Evolutionary conservation across 2,888 invertebrate genomes (phyloP), one percentile per base, ranked within the genome.

Genomic region (Ptilodon capucinus): DNA sequence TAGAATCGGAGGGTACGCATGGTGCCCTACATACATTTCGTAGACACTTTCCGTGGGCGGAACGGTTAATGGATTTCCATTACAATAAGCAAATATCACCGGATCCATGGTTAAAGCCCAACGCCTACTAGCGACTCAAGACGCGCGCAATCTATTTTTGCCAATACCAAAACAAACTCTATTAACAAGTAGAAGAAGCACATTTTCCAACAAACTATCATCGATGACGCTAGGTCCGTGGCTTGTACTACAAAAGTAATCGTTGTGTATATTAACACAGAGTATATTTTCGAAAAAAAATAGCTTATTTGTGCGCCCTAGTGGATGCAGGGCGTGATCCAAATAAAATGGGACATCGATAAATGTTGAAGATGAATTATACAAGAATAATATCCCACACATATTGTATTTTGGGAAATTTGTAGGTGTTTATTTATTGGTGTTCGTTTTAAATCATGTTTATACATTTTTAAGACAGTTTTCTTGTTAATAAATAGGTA

Each of bases 11-110:
- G 32, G 32, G 14, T n/a, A 11, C 36, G 7, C 14, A 36, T 18
- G 18, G 5, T n/a, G 38, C 38, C 38, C 40, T 40, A 40, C 25
- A 40, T 52, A 60, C 48, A 54, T 51, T 52, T 54, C 49, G 51
- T 55, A 56, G 60, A 55, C 49, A 44, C 42, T 54, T 54, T 48
- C 49, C 68, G 76, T 77, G 68, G 73, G 77, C 68, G 73, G 64
- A 60, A 58, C 63, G 55, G 64, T 70, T 77, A 81, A 80, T 81
- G 79, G 81, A 74, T 79, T 79, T 76, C 76, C 78, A 80, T 79
- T 79, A 79, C 66, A 63, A 62, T 63, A 64, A 64, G 69, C 68
- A 68, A 74, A 71, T 69, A 69, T 65, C 56, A 65, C 63, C 35
- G 50, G 56, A 57, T 55, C 58, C 57, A 45, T 64, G 65, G 66